Conservation (phyloP, 2,113 vertebrate genomes). For the Panthera tigris region DNA sequence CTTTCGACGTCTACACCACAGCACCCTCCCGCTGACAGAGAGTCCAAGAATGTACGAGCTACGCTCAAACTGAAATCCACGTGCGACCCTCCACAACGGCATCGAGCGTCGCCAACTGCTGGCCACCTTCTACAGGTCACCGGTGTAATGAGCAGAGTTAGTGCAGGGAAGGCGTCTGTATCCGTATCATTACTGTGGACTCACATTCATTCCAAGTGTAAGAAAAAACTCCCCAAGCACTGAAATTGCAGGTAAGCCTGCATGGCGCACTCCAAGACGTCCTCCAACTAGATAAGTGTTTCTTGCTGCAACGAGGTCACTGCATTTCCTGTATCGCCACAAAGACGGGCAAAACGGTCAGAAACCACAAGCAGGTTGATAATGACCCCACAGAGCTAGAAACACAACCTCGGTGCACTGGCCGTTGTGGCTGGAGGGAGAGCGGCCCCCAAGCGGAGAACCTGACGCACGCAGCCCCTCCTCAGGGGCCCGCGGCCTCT, state of each 20-base stretch:
- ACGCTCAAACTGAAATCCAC: not conserved
- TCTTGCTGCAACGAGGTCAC: not conserved
- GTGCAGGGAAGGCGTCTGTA: not conserved
- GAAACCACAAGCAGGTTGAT: too few relatives aligned
- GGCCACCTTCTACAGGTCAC: not conserved
- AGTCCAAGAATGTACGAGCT: not conserved
- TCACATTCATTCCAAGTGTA: not conserved
- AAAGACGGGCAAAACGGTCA: not conserved
- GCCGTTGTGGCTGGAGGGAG: not conserved
- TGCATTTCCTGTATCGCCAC: not conserved
- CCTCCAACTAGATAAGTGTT: fast-evolving
- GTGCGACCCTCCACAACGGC: too few relatives aligned
- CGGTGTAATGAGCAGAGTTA: too few relatives aligned
- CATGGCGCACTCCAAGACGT: too few relatives aligned
- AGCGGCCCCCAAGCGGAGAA: not conserved
- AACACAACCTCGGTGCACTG: not conserved
- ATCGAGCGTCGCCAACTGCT: not conserved
- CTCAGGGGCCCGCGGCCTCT: not conserved
- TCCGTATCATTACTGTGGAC: fast-evolving
- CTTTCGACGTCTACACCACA: not conserved
- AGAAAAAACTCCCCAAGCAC: not conserved
- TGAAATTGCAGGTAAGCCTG: too few relatives aligned
- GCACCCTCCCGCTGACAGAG: not conserved
- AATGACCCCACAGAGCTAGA: too few relatives aligned
- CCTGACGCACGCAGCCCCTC: not conserved